A percentile compares a stretch with the other conserved stretches of the same genome.
phyloP scores from a whole-genome alignment of 2,888 invertebrate genomes.

The Drosophila imparisetae region DNA sequence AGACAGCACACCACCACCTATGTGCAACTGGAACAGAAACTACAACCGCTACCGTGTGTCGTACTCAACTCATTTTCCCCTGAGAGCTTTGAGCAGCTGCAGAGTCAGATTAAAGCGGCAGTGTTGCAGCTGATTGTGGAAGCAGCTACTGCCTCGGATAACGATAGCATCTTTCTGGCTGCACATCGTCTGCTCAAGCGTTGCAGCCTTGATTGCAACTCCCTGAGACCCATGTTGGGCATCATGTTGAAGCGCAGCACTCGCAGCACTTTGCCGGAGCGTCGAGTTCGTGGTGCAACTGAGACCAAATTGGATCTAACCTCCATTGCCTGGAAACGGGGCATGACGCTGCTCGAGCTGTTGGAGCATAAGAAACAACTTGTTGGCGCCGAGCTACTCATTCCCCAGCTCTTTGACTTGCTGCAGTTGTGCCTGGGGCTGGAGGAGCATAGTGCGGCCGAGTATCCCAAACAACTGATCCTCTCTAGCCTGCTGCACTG shows the following conservation, averaged over 20 bases:
- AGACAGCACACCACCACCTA: constrained; percentile 85
- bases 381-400: constrained; percentile 87
- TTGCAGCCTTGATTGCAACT: constrained; percentile 87
- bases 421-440: constrained; percentile 91
- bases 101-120: constrained; percentile 84
- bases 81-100: constrained; percentile 84
- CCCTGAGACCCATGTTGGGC: constrained; percentile 87
- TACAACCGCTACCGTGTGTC: constrained; percentile 80
- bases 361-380: constrained; percentile 94
- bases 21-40: constrained; percentile 62
- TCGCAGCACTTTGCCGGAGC: constrained; percentile 12
- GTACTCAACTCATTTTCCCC: constrained; percentile 76
- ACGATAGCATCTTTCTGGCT: constrained; percentile 87
- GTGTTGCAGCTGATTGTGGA: constrained; percentile 86
- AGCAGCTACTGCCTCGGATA: constrained; percentile 87
- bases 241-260: constrained; percentile 85
- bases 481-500: constrained; percentile 91
- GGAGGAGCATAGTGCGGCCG: constrained; percentile 92
- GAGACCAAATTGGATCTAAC: constrained; percentile 85
- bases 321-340: constrained; percentile 90
- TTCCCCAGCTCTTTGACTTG: constrained; percentile 91
- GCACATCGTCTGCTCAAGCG: constrained; percentile 88
- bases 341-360: constrained; percentile 92
- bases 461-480: constrained; percentile 95
- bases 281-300: constrained; percentile 4